Percentiles rank a stretch among this genome's conserved stretches.
Evolutionary conservation across 2,888 invertebrate species (phyloP).

Genomic region (Calephelis perditalis): DNA sequence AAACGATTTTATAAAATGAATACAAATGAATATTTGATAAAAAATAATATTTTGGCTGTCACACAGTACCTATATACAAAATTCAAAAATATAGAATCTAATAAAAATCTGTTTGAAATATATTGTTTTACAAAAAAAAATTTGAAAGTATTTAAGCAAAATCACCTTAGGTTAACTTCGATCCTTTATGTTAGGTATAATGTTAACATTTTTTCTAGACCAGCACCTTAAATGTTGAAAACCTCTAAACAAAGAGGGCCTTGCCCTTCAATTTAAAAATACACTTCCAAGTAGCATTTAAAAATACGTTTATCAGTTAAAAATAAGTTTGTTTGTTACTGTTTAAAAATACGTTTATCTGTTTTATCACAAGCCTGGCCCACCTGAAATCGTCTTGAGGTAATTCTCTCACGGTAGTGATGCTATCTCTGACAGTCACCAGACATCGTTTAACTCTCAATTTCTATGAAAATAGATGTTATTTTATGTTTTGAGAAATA

Average conservation of each 20-base stretch:
- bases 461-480: not conserved
- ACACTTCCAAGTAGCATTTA: not conserved
- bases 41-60: too few relatives aligned
- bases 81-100: too few relatives aligned
- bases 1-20: too few relatives aligned
- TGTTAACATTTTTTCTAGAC: not conserved
- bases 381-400: not conserved
- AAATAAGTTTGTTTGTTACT: conserved; percentile 6
- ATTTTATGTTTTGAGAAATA: not conserved
- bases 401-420: conserved; percentile 1
- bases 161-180: too few relatives aligned
- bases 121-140: too few relatives aligned
- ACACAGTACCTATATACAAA: too few relatives aligned
- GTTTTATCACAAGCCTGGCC: not conserved
- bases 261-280: conserved; percentile 11
- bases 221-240: not conserved
- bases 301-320: not conserved
- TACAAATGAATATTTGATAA: too few relatives aligned
- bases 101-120: too few relatives aligned
- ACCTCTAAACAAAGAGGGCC: conserved; percentile 1
- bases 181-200: too few relatives aligned
- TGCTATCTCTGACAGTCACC: not conserved
- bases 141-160: too few relatives aligned
- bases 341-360: not conserved
- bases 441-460: not conserved